phyloP scores from a whole-genome alignment of 1,140 invertebrate species.

The Drosophila lacteicornis region DNA sequence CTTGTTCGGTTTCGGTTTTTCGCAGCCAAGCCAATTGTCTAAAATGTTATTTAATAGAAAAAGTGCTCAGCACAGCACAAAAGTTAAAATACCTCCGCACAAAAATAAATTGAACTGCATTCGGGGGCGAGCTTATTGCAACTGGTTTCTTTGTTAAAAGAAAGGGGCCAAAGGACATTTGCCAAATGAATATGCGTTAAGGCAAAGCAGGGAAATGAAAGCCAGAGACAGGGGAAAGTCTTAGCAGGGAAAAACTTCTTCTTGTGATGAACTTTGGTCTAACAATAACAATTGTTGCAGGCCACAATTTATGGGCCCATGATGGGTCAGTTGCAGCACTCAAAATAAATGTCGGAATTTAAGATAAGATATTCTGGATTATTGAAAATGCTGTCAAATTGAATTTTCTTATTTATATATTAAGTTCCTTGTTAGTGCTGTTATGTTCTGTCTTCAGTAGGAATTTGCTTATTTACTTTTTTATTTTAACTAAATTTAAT shows the following conservation, averaged over 20 bases:
- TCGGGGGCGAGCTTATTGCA: conserved; percentile 60
- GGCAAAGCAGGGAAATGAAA: conserved; percentile 4
- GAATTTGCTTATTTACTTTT: too few species aligned
- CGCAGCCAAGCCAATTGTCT: conserved; percentile 63
- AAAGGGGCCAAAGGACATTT: conserved; percentile 57
- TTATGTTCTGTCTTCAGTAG: too few species aligned
- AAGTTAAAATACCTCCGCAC: conserved; percentile 32
- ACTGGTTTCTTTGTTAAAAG: conserved; percentile 57
- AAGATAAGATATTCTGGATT: not conserved
- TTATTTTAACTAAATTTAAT: too few species aligned
- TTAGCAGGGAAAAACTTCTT: conserved; percentile 13
- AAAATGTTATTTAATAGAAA: conserved; percentile 81
- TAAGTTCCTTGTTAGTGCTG: not conserved
- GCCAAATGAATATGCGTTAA: conserved; percentile 71
- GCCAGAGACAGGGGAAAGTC: not conserved
- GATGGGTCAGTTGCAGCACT: conserved; percentile 15
- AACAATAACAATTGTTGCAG: conserved; percentile 71
- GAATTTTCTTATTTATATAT: not conserved
- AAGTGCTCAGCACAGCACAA: conserved; percentile 53
- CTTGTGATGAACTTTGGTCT: conserved; percentile 41
- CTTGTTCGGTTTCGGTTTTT: conserved; percentile 1
- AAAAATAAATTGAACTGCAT: conserved; percentile 75
- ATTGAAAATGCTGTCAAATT: not conserved
- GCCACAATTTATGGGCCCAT: conserved; percentile 64
- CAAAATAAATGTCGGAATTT: not conserved